Evolutionary conservation across 2,888 invertebrate species (phyloP).

Genomic region (Crioceris asparagi): DNA sequence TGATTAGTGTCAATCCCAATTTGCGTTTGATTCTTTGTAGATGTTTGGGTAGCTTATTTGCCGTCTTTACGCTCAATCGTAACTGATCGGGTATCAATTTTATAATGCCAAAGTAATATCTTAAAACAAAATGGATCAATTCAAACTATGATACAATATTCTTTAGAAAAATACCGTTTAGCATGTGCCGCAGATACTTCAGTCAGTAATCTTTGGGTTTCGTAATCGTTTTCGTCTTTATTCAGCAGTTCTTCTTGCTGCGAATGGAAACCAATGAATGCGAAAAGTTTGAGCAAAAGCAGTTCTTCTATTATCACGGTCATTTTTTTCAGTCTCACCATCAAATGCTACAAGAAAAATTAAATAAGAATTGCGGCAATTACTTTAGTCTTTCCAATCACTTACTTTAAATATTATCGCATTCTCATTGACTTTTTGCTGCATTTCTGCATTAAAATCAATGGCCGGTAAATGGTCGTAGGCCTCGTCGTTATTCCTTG

Average conservation of each 20-base stretch:
- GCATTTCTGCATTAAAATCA: constrained; percentile 65
- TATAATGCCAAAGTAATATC: constrained; percentile 35
- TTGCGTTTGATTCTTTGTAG: constrained; percentile 73
- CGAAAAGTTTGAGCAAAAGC: constrained; percentile 60
- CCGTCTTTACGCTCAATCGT: constrained; percentile 80
- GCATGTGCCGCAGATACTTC: constrained; percentile 72
- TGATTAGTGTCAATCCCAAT: constrained; percentile 78
- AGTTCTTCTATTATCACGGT: constrained; percentile 83
- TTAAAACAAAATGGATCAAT: constrained; percentile 10
- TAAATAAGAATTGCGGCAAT: background rate
- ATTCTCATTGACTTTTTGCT: constrained; percentile 52
- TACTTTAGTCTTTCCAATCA: too few relatives aligned
- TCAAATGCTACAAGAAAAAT: constrained; percentile 50
- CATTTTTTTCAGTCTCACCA: constrained; percentile 70
- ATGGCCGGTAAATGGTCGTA: constrained; percentile 59
- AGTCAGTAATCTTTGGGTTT: constrained; percentile 66
- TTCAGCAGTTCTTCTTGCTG: constrained; percentile 45
- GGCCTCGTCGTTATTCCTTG: constrained; percentile 39
- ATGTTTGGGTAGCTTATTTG: constrained; percentile 67
- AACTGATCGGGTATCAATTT: constrained; percentile 49
- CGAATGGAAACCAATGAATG: constrained; percentile 43
- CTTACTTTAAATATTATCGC: constrained; percentile 74
- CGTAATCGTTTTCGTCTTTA: constrained; percentile 66
- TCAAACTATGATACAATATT: background rate
- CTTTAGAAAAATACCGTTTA: constrained; percentile 48